These are phyloP conservation scores for Polypterus senegalus DNA, from an alignment of 2,113 vertebrate genomes.

Conservation along the genomic window DNA sequence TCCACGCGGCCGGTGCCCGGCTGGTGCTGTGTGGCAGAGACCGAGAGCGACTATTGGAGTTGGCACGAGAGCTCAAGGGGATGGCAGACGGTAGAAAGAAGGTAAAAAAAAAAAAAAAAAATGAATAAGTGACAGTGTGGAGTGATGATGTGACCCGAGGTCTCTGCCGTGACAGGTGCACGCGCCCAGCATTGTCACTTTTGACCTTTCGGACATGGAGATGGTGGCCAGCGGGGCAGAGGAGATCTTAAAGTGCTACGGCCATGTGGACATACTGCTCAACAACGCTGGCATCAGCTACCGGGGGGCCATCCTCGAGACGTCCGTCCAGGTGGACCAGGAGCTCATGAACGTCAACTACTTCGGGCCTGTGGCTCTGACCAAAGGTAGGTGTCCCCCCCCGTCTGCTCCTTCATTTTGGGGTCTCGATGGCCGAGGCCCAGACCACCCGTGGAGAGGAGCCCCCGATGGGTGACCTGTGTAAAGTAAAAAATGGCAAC, in stretches of 20 bases:
- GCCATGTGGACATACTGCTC: slow-evolving; percentile 77
- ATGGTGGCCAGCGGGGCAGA: slow-evolving; percentile 47
- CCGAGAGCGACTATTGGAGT: slow-evolving; percentile 50
- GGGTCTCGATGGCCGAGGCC: too few species aligned
- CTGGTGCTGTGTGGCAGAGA: slow-evolving; percentile 83
- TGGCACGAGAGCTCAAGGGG: slow-evolving; percentile 54
- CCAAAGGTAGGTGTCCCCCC: slow-evolving; percentile 60
- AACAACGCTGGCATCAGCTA: slow-evolving; percentile 93
- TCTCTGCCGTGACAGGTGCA: slow-evolving; percentile 40
- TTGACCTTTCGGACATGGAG: slow-evolving; percentile 66
- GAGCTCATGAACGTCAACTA: slow-evolving; percentile 92
- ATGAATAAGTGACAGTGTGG: too few species aligned
- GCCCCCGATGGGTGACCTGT: too few species aligned
- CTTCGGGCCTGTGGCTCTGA: slow-evolving; percentile 83
- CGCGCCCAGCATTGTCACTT: slow-evolving; percentile 58
- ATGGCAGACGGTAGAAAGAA: slow-evolving; percentile 15
- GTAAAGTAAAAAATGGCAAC: too few species aligned
- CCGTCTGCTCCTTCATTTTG: too few species aligned
- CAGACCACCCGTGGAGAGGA: too few species aligned
- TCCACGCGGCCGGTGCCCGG: slow-evolving; percentile 68
- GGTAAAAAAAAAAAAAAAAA: slow-evolving; percentile 21
- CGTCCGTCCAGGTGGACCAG: slow-evolving; percentile 66
- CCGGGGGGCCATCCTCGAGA: slow-evolving; percentile 72
- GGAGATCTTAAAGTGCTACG: slow-evolving; percentile 65
- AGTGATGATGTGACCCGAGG: too few species aligned